Evolutionary conservation across 2,888 invertebrate genomes (phyloP), one percentile per base, ranked within the genome.

Genomic region (Nymphalis polychloros): DNA sequence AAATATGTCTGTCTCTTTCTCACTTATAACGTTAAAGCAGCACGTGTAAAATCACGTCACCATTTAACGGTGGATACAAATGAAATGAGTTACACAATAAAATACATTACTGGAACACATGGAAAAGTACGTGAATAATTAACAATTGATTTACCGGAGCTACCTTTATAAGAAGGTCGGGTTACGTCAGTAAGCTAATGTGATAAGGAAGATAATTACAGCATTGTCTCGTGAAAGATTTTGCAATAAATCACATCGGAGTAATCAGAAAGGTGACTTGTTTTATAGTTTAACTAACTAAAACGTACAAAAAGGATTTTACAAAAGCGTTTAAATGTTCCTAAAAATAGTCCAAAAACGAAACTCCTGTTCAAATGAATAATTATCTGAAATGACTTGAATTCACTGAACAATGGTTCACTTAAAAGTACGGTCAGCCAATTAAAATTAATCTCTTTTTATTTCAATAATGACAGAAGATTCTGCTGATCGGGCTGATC

Each of bases 61-160:
- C 1, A 23, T 47, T 48, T 60, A 60, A 27, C 60, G 60, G 57
- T 57, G 6, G 35, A n/a, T 41, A 41, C 19, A 41, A 57, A 19
- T 41, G 20, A 57, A 57, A 57, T 41, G 57, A 35, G 19, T 41
- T 31, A 31, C 13, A 19, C 19, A 10, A 53, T 31, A 31, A 55
- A 17, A 46, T 65, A 52, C n/a, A 35, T 64, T 27, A 62, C 35
- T 46, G n/a, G 23, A 46, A n/a, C 59, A 64, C 61, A 53, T 64
- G 72, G 68, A 72, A 70, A 70, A 65, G 48, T 65, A 68, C 60
- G 17, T 61, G 59, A 64, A 63, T 68, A 64, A 70, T 63, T 55
- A 64, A 31, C 63, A 13, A 67, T 52, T 55, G 31, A 46, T 46
- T 67, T 48, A 59, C 17, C 49, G 53, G n/a, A 66, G 47, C 35